Percentiles rank a stretch among this genome's conserved stretches.
phyloP scores from a whole-genome alignment of 2,888 invertebrate species.

The Minunthozetes semirufus region DNA sequence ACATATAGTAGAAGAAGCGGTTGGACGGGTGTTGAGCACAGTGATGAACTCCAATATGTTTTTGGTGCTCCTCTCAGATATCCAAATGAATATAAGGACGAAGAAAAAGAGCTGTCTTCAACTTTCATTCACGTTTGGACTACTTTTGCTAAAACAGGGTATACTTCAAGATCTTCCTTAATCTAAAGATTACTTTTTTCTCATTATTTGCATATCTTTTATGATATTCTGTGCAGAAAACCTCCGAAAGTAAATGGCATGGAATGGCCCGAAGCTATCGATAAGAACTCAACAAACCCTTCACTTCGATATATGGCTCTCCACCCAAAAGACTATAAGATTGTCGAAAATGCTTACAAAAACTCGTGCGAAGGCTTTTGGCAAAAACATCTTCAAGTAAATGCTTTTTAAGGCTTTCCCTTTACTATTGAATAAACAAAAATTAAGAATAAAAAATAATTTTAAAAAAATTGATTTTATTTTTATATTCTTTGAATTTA shows the following conservation, averaged over 20 bases:
- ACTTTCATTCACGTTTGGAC: constrained; percentile 16
- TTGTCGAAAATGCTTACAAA: constrained; percentile 27
- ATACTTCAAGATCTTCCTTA: background rate
- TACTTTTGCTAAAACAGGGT: constrained; percentile 21
- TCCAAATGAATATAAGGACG: background rate
- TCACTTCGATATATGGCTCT: constrained; percentile 26
- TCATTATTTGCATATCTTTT: background rate
- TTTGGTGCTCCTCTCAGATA: background rate
- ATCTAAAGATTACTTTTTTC: background rate
- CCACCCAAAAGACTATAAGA: constrained; percentile 23
- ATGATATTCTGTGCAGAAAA: background rate
- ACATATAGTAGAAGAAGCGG: constrained; percentile 27
- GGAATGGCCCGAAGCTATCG: constrained; percentile 17
- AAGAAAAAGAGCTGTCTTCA: background rate
- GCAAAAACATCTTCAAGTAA: background rate
- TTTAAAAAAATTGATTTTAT: too few species aligned
- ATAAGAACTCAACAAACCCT: background rate
- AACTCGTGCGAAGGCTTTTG: constrained; percentile 23
- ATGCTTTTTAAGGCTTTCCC: too few species aligned
- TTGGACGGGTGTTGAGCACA: constrained; percentile 32
- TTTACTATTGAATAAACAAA: too few species aligned
- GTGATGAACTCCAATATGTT: constrained; percentile 27
- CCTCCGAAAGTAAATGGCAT: background rate
- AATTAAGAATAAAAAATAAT: too few species aligned
- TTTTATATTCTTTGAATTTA: too few species aligned